Evolutionary conservation across 2,888 invertebrate genomes (phyloP).

Genomic region (Schrankia costaestrigalis): DNA sequence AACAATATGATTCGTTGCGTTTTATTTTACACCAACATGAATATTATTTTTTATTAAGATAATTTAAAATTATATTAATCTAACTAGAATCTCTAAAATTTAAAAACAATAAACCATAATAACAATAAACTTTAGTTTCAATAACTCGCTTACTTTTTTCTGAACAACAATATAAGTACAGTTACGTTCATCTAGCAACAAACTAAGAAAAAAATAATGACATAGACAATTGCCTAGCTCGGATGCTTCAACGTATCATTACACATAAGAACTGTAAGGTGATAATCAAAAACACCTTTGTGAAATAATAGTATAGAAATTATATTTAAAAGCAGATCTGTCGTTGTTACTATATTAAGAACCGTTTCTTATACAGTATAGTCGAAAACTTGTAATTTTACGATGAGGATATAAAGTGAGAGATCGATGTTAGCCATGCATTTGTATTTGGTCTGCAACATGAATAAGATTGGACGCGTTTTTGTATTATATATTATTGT

Average conservation of each 20-base stretch:
- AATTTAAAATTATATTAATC: too few relatives aligned
- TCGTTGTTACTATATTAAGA: constrained; percentile 50
- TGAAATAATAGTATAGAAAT: constrained; percentile 52
- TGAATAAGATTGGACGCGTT: constrained; percentile 39
- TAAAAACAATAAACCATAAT: too few relatives aligned
- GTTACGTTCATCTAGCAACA: constrained; percentile 19
- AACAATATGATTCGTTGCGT: too few relatives aligned
- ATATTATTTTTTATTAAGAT: too few relatives aligned
- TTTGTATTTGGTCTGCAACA: constrained; percentile 49
- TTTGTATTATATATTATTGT: constrained; percentile 30
- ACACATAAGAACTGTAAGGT: constrained; percentile 17
- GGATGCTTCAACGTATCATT: constrained; percentile 27
- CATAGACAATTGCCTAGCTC: constrained; percentile 31
- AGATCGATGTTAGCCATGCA: constrained; percentile 45
- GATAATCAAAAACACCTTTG: constrained; percentile 23
- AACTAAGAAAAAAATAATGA: constrained; percentile 36
- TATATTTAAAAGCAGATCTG: constrained; percentile 45
- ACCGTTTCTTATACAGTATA: constrained; percentile 54
- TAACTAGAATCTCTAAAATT: too few relatives aligned
- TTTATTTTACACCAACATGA: too few relatives aligned
- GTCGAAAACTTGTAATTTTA: constrained; percentile 50
- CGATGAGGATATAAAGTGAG: constrained; percentile 56
- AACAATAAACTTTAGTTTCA: not conserved
- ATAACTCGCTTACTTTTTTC: not conserved
- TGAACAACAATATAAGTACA: constrained; percentile 16